Evolutionary conservation across 1,140 invertebrate genomes (phyloP), one percentile per base, ranked within the genome.

Genomic region (Drosophila nigromelanica): DNA sequence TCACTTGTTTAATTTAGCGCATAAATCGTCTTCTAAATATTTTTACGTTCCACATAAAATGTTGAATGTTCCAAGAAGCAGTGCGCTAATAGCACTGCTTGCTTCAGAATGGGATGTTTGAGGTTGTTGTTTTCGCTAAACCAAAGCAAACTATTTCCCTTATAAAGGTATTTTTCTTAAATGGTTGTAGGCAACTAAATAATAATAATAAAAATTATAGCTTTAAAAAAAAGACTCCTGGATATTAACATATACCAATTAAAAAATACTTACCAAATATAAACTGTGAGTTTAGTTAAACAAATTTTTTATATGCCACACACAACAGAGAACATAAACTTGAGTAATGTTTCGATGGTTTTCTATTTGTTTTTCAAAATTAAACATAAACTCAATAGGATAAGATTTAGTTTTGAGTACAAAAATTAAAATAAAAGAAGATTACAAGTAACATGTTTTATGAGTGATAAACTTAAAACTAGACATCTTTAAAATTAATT

Each of bases 341-440:
- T 14, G 7, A 14, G 5, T 21, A 37, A 14, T 24, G 37, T 55
- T 24, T 55, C 35, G 39, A 24, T 42, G 56, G 15, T 64, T 66
- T 64, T 56, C 35, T 73, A 74, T 73, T 73, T 76, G n/a, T 43
- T 60, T 58, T 21, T 60, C 18, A 35, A 68, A 61, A 54, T 71
- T 61, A 77, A 76, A 76, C 61, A 59, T 75, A 75, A 73, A 47
- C 33, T 59, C 69, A 63, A 66, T 5, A 77, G 15, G 48, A 66
- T 51, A 54, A 58, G 33, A 74, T 39, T 21, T 48, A 39, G 47
- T 24, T 50, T 52, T 58, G 51, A 71, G 55, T 75, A 64, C n/a
- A 78, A 77, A 69, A 69, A 64, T 42, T 73, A 73, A 69, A 73
- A 50, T 47, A 50, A 43, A 61, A 52, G 39, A 58, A 62, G 62